Conservation (phyloP, 2,797 vertebrate genomes). For the Gallirallus australis region DNA sequence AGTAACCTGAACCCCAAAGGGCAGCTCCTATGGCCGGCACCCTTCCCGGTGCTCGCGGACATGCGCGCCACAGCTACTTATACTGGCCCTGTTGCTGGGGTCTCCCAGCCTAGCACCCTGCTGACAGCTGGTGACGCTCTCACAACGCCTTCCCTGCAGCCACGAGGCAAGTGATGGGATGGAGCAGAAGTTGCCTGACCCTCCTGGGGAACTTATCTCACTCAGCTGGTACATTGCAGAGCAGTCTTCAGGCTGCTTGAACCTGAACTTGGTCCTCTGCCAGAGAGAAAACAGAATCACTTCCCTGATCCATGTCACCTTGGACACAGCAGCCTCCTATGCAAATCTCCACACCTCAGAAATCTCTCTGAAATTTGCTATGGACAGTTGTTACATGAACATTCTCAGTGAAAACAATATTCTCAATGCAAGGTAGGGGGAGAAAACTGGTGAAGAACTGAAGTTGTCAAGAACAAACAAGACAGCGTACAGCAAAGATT, state of each 20-base stretch:
- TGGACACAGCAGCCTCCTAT: neutral
- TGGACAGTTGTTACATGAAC: neutral
- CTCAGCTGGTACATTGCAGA: neutral
- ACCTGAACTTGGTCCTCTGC: neutral
- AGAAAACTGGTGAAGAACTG: neutral
- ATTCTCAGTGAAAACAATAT: neutral
- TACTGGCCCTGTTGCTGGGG: neutral
- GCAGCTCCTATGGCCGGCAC: neutral
- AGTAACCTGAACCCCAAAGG: neutral
- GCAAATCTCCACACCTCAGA: neutral
- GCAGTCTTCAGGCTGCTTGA: neutral
- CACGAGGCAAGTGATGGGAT: fast-evolving
- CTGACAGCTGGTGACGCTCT: neutral
- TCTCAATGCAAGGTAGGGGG: neutral
- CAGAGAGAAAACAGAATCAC: neutral
- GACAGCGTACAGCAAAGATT: neutral
- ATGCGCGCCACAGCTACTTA: neutral
- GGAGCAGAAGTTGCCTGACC: neutral
- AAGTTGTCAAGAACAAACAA: neutral
- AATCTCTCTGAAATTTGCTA: neutral
- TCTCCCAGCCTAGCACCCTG: neutral
- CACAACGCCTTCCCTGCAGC: neutral
- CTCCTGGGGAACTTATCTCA: fast-evolving
- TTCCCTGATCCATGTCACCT: fast-evolving
- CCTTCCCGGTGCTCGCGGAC: neutral